Percentiles rank a stretch among this genome's conserved stretches.
Evolutionary conservation across 2,888 invertebrate species (phyloP).

Genomic region (Caenorhabditis macrosperma): DNA sequence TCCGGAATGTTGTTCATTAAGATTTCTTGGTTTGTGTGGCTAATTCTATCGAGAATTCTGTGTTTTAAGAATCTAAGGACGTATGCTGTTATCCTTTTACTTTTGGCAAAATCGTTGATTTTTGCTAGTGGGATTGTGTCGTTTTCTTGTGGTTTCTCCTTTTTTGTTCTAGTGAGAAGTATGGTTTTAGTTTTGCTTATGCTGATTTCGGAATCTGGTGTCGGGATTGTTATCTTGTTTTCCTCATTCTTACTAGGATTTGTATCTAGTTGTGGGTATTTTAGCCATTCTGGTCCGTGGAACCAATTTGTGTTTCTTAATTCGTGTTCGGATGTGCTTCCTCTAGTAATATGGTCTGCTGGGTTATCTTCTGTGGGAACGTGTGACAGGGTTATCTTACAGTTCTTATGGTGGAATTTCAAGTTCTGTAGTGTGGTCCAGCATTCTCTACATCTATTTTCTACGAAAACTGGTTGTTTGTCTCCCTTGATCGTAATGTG

Average conservation of each 20-base stretch:
- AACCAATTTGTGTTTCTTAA: conserved; percentile 2
- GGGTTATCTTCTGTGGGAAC: conserved; percentile 10
- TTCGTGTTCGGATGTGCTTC: conserved; percentile 1
- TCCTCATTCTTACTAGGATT: too few species aligned
- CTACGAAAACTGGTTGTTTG: conserved; percentile 3
- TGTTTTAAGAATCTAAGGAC: neutral
- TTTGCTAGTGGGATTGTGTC: neutral
- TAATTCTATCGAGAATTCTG: neutral
- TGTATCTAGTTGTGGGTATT: neutral
- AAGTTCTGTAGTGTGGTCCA: neutral
- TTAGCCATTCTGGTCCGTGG: conserved; percentile 12
- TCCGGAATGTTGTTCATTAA: too few species aligned
- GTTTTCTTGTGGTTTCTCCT: too few species aligned
- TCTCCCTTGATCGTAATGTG: too few species aligned
- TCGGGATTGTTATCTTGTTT: too few species aligned
- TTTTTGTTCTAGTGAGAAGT: too few species aligned
- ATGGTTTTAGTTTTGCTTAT: too few species aligned
- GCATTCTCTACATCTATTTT: conserved; percentile 12
- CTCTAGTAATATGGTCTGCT: conserved; percentile 17
- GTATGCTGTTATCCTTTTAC: neutral
- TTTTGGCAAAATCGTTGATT: neutral
- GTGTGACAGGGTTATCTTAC: neutral
- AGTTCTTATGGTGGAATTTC: neutral
- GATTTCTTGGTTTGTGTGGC: too few species aligned
- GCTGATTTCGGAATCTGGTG: too few species aligned